Base-by-base conservation (phyloP, 2,113 vertebrate genomes). In the Dasyprocta punctata region DNA sequence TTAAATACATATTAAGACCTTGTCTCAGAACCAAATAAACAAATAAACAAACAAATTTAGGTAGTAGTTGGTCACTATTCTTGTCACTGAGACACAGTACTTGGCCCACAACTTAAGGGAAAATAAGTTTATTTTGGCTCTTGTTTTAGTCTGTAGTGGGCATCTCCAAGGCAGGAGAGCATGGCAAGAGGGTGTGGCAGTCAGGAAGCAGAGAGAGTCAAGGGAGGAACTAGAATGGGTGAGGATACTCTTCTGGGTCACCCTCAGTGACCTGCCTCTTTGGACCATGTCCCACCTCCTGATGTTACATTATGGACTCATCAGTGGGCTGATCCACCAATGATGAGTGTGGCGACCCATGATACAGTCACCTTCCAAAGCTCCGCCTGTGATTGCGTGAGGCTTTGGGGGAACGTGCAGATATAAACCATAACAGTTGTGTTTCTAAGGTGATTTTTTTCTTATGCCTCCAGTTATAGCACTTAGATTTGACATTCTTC, bases 361-460 rank as follows among this genome's bases (percentile, higher is more conserved):
- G 22, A 41, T 22, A 26, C 24, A 44, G 22, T 73, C 71, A 73
- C 71, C 22, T 38, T 41, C 73, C 44, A 28, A 14, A 77, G 41
- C 73, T 26, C 24, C 12, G 5, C 71, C 73, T 30, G 12, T 20
- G 38, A 73, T 73, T 38, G 10, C 69, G 24, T 44, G 41, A 44
- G 41, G 71, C 38, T 75, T 28, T 75, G 22, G 3, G 22, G 71
- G 24, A 7, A 20, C 33, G 3, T 56, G 38, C 16, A 61, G 24
- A 84, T 41, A 41, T 8, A 80, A 54, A 22, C 28, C 49, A 84
- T 80, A 78, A 60, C 61, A 80, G 52, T 77, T 95, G 10, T 82
- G 24, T 96, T 96, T 97, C n/a, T 82, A 14, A 92, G 17, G 3
- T 80, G 90, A 33, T 20, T 52, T 69, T 69, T 75, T 96, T 91